Conservation (phyloP, 2,888 invertebrate species). For the Ornithoptera priamus region DNA sequence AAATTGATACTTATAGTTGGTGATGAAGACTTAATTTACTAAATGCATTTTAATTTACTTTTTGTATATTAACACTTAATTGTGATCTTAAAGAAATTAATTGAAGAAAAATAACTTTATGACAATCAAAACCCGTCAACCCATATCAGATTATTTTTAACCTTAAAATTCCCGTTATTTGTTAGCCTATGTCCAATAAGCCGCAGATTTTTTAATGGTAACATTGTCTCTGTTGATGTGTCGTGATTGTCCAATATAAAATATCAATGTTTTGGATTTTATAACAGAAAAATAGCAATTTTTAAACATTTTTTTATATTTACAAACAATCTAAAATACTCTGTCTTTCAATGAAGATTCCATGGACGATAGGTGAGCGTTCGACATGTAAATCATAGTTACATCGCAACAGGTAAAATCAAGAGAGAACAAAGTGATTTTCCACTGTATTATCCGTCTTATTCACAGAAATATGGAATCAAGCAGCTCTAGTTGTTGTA, state of each 20-base stretch:
- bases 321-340: constrained; percentile 56
- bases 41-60: too few species aligned
- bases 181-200: constrained; percentile 27
- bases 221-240: constrained; percentile 75
- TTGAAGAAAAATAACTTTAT: not conserved
- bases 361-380: constrained; percentile 71
- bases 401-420: constrained; percentile 69
- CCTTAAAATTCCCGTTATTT: constrained; percentile 40
- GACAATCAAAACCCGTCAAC: not conserved
- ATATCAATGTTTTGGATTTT: constrained; percentile 75
- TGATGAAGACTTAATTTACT: too few species aligned
- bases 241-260: constrained; percentile 75
- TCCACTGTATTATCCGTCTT: constrained; percentile 56
- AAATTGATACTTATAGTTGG: too few species aligned
- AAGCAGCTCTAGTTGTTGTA: constrained; percentile 64
- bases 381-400: constrained; percentile 47
- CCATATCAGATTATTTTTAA: constrained; percentile 17
- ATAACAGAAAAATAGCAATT: constrained; percentile 70
- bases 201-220: constrained; percentile 43
- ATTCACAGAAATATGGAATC: constrained; percentile 74
- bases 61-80: not conserved
- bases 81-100: not conserved
- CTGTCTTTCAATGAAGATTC: constrained; percentile 58
- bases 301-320: constrained; percentile 52
- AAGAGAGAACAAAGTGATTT: constrained; percentile 67